Evolutionary conservation across 2,888 invertebrate genomes (phyloP), one percentile per base, ranked within the genome.

Genomic region (Sarcophaga variegata): DNA sequence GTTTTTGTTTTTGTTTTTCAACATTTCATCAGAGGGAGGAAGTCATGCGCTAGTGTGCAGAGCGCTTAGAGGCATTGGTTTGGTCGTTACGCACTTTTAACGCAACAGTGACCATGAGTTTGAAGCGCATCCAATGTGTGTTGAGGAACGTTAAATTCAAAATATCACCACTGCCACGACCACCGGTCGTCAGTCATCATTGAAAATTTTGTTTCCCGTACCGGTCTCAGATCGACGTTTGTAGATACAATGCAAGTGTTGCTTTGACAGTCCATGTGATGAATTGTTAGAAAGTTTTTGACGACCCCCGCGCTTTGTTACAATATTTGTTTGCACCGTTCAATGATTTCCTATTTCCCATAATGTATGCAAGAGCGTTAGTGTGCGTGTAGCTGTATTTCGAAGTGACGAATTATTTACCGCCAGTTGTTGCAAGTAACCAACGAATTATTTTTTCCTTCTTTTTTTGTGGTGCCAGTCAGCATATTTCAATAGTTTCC

Each of bases 41-140:
- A 78, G 86, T 88, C 86, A 88, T 88, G 88, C 88, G 87, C 87
- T 80, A 86, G 84, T 87, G 87, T 87, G 86, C 86, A 86, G 22
- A 25, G 79, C 79, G 72, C 69, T 59, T 11, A 49, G 1, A 8
- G 6, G 37, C 37, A 37, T 37, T 37, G 37, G 81, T 83, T 84
- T 78, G 81, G 25, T 62, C 47, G 71, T 78, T 87, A 87, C 88
- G 88, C 88, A 87, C 87, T 87, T 88, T 88, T 81, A 83, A 87
- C 81, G 85, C 88, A 71, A 86, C 81, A 84, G 66, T 70, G 81
- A 75, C 70, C 81, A 49, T 62, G 27, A 75, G 70, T 85, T 87
- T 84, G 74, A 78, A 85, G 79, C 83, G 87, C 87, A 85, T 81
- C 85, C 69, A 81, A 79, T 83, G 88, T 59, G 64, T 75, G 63